Base-by-base conservation (phyloP, 2,888 invertebrate species). In the Bellardia bayeri region DNA sequence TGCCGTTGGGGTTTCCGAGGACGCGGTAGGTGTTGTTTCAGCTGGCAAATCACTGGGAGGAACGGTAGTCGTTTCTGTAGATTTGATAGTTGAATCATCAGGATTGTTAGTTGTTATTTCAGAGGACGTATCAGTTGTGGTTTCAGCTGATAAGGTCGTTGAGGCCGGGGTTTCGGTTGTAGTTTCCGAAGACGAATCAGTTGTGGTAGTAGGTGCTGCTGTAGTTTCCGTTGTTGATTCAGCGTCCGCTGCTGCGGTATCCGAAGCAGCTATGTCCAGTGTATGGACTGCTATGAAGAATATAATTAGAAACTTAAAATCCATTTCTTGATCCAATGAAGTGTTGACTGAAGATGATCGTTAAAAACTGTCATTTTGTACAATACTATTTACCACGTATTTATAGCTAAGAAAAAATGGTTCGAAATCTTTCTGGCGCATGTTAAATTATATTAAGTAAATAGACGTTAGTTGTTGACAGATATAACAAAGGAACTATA, bases 401-500 rank as follows among this genome's bases (percentile, higher is more conserved):
- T 79, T 79, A 69, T 79, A 79, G 58, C 23, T 23, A 23, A 76
- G 16, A 75, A 75, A 63, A 2, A 3, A 40, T 23, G 40, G 30
- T 23, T 23, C 23, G 23, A 23, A 23, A 23, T 23, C 23, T 23
- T 23, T 23, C 23, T 23, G 23, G 23, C 23, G 23, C 23, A 23
- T 23, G 23, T 23, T 23, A 63, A 16, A 16, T 75, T 49, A 42
- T 42, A 56, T 42, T n/a, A 42, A 78, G 14, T 14, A 66, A 78
- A 66, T 78, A 66, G 9, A 56, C 23, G 8, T 56, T 23, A 23
- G 3, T 9, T 7, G 23, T 11, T 23, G 7, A 11, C 9, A 23
- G 23, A 56, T n/a, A 16, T 37, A 14, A 16, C 16, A 4, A 37
- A 37, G 63, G 11, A 49, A 49, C 37, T 63, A 2, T 23, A 40